A percentile compares a stretch with the other conserved stretches of the same genome.
phyloP scores from a whole-genome alignment of 2,888 invertebrate species.

The Morinoia aosen region DNA sequence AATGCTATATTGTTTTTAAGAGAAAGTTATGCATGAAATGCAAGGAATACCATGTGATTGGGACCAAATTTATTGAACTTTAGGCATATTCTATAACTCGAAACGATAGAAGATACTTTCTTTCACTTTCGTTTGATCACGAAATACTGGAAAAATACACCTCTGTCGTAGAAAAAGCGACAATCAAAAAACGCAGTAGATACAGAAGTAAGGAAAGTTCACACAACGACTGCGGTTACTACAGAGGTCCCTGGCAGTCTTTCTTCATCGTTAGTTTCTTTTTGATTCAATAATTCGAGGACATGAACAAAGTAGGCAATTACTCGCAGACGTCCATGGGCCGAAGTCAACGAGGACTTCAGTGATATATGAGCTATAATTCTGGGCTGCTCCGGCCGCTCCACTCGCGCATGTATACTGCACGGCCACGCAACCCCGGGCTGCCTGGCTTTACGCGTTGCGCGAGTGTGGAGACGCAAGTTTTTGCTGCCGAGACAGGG shows the following conservation, averaged over 20 bases:
- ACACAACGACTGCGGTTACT: background rate
- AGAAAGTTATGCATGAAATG: too few relatives aligned
- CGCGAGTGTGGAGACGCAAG: background rate
- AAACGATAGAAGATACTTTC: background rate
- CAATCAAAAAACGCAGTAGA: background rate
- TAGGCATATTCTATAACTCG: background rate
- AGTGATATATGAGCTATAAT: constrained; percentile 25
- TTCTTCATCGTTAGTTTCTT: background rate
- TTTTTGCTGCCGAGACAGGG: background rate
- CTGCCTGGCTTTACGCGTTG: background rate
- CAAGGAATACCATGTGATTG: too few relatives aligned
- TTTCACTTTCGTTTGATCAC: background rate
- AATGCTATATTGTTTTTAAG: too few relatives aligned
- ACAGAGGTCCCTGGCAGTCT: background rate
- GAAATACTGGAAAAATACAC: background rate
- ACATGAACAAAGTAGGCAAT: constrained; percentile 49
- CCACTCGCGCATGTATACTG: background rate
- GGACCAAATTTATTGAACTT: background rate
- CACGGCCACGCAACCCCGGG: background rate
- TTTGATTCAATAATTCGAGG: constrained; percentile 49
- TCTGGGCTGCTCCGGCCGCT: background rate
- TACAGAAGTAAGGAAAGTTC: background rate
- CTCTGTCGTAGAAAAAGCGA: background rate
- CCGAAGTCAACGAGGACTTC: constrained; percentile 12
- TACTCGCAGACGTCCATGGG: constrained; percentile 26